These are phyloP conservation scores for Yoshiicerus persimilis DNA, from an alignment of 1,140 invertebrate genomes.

Conservation along the genomic window DNA sequence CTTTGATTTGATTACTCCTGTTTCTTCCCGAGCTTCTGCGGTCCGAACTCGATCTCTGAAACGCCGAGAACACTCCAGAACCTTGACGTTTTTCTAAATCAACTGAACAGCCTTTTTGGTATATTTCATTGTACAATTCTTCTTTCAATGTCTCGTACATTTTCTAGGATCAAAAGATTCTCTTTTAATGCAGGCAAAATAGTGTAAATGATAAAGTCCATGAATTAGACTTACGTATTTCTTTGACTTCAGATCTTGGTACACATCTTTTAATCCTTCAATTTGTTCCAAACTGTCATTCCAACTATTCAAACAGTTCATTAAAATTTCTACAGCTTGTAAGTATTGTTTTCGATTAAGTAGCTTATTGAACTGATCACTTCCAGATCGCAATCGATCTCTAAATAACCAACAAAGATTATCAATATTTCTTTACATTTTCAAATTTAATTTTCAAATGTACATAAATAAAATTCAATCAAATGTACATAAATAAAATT, in stretches of 20 bases:
- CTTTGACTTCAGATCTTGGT: slow-evolving; percentile 68
- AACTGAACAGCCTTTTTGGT: slow-evolving; percentile 65
- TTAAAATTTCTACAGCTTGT: slow-evolving; percentile 79
- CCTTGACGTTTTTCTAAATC: slow-evolving; percentile 63
- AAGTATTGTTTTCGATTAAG: slow-evolving; percentile 77
- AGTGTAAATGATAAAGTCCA: not conserved
- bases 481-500: too few relatives aligned
- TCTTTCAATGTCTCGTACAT: slow-evolving; percentile 69
- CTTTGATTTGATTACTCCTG: slow-evolving; percentile 46
- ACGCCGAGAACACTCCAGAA: slow-evolving; percentile 57
- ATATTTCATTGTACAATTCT: slow-evolving; percentile 74
- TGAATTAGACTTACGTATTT: slow-evolving; percentile 61
- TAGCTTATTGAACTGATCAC: slow-evolving; percentile 70
- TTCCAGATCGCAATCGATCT: slow-evolving; percentile 76
- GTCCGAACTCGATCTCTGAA: slow-evolving; percentile 51
- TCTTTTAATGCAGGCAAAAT: not conserved
- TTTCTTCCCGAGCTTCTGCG: slow-evolving; percentile 49
- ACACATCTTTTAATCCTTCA: slow-evolving; percentile 77
- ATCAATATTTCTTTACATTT: too few relatives aligned
- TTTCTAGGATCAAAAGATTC: slow-evolving; percentile 57
- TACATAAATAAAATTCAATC: too few relatives aligned
- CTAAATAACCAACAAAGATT: too few relatives aligned
- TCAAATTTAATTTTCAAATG: too few relatives aligned
- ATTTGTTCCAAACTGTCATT: slow-evolving; percentile 73
- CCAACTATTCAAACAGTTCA: slow-evolving; percentile 67